Base-by-base conservation (phyloP, 2,113 vertebrate species). In the Ancistrus triradiatus region DNA sequence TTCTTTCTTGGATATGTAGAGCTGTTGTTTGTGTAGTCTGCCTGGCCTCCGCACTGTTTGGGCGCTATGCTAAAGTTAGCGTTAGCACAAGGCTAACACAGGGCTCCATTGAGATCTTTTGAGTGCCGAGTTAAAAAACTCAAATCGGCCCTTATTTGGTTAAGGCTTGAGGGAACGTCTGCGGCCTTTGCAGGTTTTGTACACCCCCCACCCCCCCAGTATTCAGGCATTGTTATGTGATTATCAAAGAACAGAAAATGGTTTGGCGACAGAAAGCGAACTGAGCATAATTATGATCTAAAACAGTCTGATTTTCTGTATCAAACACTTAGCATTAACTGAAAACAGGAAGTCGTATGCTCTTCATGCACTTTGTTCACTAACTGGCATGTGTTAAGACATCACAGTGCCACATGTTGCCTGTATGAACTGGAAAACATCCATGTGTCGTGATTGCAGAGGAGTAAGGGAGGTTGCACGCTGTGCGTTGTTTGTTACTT, bases 291-390 rank as follows among this genome's bases (percentile, higher is more conserved):
- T n/a, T n/a, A n/a, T n/a, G n/a, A n/a, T 31, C 7, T 31, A 31
- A 35, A 48, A 47, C 52, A 18, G n/a, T 14, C 47, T 40, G 59
- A 38, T 51, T 35, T 50, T 58, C 38, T 50, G 44, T 57, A 28
- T 68, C 13, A 24, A 44, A 38, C 47, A 52, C 18, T 18, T 63
- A 10, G 15, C 49, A 46, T 58, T 5, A 66, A 73, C 79, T 75
- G 82, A 77, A 83, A 81, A 74, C 75, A 76, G 75, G 72, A 73
- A 77, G 70, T 57, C 72, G 66, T 63, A 61, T 68, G 76, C 79
- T 74, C 66, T 75, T 83, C 78, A 63, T 70, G 60, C 75, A 67
- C 76, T 63, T 70, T 86, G 81, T 88, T 85, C 86, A 83, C 83
- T 64, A 87, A 72, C 8, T 59, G 9, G 44, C 57, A 77, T 75